A percentile compares a stretch with the other conserved stretches of the same genome.
These are phyloP conservation scores for Eristalis tenax DNA, from an alignment of 2,888 invertebrate species.

Conservation along the genomic window DNA sequence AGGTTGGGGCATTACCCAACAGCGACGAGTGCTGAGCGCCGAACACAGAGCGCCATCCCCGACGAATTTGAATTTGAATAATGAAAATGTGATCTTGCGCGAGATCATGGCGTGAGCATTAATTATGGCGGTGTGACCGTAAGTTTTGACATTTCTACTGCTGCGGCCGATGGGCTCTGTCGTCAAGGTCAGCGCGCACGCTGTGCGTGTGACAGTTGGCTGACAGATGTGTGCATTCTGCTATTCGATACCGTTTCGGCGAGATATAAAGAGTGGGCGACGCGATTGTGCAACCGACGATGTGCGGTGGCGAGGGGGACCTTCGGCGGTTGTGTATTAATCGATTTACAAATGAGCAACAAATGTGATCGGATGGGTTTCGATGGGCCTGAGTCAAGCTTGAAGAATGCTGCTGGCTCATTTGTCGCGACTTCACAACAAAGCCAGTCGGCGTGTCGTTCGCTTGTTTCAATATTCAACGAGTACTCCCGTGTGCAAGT, in stretches of 20 bases:
- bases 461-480: not conserved
- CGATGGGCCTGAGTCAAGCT: conserved; percentile 8
- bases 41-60: not conserved
- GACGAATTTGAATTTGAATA: conserved; percentile 41
- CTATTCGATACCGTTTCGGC: conserved; percentile 14
- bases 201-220: not conserved
- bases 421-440: not conserved
- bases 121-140: conserved; percentile 43
- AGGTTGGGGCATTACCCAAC: not conserved
- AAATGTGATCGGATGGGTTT: conserved; percentile 23
- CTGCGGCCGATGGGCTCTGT: not conserved
- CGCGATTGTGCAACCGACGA: not conserved
- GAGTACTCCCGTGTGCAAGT: not conserved
- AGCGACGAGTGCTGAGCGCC: not conserved
- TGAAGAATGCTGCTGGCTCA: conserved; percentile 8
- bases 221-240: conserved; percentile 23
- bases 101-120: conserved; percentile 20
- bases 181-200: conserved; percentile 48
- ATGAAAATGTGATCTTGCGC: conserved; percentile 38
- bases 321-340: conserved; percentile 11
- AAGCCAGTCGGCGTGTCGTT: not conserved
- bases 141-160: conserved; percentile 31
- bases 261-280: conserved; percentile 10
- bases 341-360: conserved; percentile 29
- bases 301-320: conserved; percentile 19